Evolutionary conservation across 1,140 invertebrate species (phyloP).

Genomic region (Camponotus pennsylvanicus): DNA sequence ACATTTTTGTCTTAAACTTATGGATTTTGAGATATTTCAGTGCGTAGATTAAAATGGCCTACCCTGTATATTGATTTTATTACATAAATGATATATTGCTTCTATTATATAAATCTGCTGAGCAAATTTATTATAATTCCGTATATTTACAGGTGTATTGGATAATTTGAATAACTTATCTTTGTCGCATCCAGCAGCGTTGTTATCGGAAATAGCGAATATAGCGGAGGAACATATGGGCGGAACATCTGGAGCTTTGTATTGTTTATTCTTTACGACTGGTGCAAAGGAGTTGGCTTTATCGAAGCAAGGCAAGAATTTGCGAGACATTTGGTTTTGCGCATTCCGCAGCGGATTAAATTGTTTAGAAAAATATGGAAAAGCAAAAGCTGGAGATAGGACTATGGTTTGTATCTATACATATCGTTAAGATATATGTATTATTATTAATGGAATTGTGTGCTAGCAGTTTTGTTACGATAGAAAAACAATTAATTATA

Average conservation of each 20-base stretch:
- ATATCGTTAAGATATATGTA: neutral
- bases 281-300: conserved; percentile 84
- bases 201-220: conserved; percentile 87
- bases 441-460: neutral
- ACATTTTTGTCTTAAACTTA: too few species aligned
- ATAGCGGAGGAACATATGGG: conserved; percentile 90
- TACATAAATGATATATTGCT: too few species aligned
- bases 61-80: too few species aligned
- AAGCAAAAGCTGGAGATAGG: conserved; percentile 91
- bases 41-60: too few species aligned
- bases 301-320: conserved; percentile 64
- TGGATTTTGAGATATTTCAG: too few species aligned
- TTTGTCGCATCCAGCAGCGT: conserved; percentile 83
- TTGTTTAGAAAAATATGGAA: conserved; percentile 90
- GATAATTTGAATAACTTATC: conserved; percentile 80
- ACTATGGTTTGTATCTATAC: conserved; percentile 88
- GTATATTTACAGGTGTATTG: conserved; percentile 77
- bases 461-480: neutral
- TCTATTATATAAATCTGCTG: neutral
- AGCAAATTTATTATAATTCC: too few species aligned
- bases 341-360: conserved; percentile 87
- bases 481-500: neutral
- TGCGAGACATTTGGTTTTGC: conserved; percentile 83
- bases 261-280: conserved; percentile 90
- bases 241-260: conserved; percentile 91